phyloP scores from a whole-genome alignment of 2,797 vertebrate genomes.

The Ateles fusciceps region DNA sequence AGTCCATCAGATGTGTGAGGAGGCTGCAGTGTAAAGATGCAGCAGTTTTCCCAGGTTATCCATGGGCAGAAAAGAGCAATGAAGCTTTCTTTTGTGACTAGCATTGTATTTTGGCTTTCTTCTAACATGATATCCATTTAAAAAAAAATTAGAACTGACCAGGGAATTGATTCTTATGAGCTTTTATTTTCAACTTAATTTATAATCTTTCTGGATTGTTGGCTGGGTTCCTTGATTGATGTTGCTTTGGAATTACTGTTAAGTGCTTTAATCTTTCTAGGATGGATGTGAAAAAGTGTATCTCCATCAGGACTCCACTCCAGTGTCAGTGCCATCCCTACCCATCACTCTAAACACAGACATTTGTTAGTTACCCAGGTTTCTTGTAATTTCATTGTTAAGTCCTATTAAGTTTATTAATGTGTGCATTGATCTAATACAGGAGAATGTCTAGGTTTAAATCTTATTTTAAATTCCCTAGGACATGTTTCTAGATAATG shows the following conservation, averaged over 20 bases:
- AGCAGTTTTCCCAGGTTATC: slow-evolving; percentile 81
- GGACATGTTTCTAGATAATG: slow-evolving; percentile 1
- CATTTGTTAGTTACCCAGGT: not conserved
- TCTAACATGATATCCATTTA: slow-evolving; percentile 78
- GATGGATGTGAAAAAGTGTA: slow-evolving; percentile 66
- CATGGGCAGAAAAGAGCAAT: slow-evolving; percentile 83
- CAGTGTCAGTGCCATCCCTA: not conserved
- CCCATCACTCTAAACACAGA: not conserved
- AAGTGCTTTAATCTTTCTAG: slow-evolving; percentile 74
- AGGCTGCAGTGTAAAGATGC: slow-evolving; percentile 72
- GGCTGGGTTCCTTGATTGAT: slow-evolving; percentile 72
- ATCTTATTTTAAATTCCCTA: not conserved
- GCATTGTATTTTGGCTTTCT: slow-evolving; percentile 85
- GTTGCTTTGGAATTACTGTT: slow-evolving; percentile 71
- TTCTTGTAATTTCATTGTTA: slow-evolving; percentile 67
- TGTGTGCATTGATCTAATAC: not conserved
- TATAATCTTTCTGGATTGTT: slow-evolving; percentile 76
- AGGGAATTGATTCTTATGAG: slow-evolving; percentile 69
- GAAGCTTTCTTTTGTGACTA: slow-evolving; percentile 80
- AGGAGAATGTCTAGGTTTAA: not conserved
- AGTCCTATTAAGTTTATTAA: slow-evolving; percentile 64
- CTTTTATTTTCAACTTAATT: slow-evolving; percentile 71
- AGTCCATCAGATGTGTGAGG: slow-evolving; percentile 83
- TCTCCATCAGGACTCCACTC: not conserved
- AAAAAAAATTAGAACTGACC: slow-evolving; percentile 61